Percentiles rank a stretch among this genome's conserved stretches.
Conservation (phyloP, 2,113 vertebrate genomes). For the Dipodomys ordii region DNA sequence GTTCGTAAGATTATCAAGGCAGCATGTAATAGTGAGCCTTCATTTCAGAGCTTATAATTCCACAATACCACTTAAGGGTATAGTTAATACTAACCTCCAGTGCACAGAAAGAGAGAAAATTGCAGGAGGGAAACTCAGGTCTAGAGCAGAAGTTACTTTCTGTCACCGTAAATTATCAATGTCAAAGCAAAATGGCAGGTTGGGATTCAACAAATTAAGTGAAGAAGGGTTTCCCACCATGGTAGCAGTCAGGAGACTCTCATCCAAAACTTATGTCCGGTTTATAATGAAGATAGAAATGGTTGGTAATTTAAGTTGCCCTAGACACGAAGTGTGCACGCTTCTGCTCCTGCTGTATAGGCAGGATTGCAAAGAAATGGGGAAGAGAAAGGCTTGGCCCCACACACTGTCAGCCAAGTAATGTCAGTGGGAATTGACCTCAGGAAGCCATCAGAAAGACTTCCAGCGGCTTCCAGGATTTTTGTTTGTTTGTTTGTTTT, state of each 20-base stretch:
- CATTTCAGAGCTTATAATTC: neutral
- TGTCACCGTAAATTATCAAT: neutral
- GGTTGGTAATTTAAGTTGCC: neutral
- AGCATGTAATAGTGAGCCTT: neutral
- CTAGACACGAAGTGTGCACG: neutral
- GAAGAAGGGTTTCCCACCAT: neutral
- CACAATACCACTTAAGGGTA: neutral
- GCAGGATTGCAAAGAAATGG: neutral
- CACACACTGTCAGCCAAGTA: neutral
- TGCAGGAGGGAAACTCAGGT: conserved; percentile 7
- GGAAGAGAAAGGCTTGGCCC: neutral
- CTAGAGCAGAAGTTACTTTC: too few species aligned
- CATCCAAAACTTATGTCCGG: neutral
- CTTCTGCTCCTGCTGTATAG: neutral
- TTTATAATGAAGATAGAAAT: neutral
- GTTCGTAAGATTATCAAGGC: neutral
- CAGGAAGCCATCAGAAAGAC: conserved; percentile 40
- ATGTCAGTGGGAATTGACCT: neutral
- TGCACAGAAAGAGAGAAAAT: conserved; percentile 20
- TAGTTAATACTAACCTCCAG: neutral
- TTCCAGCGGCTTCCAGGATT: conserved; percentile 40
- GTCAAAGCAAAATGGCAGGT: conserved; percentile 26
- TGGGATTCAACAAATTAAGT: neutral
- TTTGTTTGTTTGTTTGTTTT: neutral
- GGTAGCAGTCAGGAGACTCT: neutral